A percentile compares a stretch with the other conserved stretches of the same genome.
Evolutionary conservation across 2,113 vertebrate genomes (phyloP).

Genomic region (Boleophthalmus pectinirostris): DNA sequence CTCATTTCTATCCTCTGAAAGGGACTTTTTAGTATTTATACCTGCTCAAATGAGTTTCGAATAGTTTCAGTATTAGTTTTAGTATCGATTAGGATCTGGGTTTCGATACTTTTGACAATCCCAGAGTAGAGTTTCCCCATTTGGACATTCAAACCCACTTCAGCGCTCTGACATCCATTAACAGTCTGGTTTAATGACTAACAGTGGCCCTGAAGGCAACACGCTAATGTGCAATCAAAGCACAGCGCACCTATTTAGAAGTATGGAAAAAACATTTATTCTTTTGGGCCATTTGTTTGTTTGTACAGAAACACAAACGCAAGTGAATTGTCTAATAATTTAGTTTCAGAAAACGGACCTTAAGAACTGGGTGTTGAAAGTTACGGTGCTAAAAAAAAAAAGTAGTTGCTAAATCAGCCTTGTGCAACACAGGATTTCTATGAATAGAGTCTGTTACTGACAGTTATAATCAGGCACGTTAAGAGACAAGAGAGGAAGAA

Average conservation of each 20-base stretch:
- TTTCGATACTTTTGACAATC: too few relatives aligned
- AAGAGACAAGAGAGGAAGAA: neutral
- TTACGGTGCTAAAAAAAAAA: constrained; percentile 24
- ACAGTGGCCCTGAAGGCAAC: constrained; percentile 44
- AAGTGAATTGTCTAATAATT: neutral
- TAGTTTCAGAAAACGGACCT: neutral
- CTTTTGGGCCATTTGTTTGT: constrained; percentile 5
- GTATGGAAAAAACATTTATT: constrained; percentile 47
- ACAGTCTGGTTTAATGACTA: constrained; percentile 53
- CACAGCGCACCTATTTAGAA: constrained; percentile 33
- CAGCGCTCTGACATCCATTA: constrained; percentile 40
- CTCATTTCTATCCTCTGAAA: too few relatives aligned
- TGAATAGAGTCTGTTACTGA: constrained; percentile 57
- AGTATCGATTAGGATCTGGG: too few relatives aligned
- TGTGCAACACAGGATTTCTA: constrained; percentile 74
- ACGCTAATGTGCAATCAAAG: constrained; percentile 21
- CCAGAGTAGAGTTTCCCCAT: neutral
- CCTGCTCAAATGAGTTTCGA: too few relatives aligned
- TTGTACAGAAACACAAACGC: neutral
- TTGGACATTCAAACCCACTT: constrained; percentile 4
- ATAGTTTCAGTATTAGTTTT: too few relatives aligned
- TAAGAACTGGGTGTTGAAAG: constrained; percentile 14
- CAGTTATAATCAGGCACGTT: constrained; percentile 46
- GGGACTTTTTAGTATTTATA: too few relatives aligned
- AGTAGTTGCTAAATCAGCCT: constrained; percentile 61